Evolutionary conservation across 2,888 invertebrate genomes (phyloP).

Genomic region (Brachylomia viminalis): DNA sequence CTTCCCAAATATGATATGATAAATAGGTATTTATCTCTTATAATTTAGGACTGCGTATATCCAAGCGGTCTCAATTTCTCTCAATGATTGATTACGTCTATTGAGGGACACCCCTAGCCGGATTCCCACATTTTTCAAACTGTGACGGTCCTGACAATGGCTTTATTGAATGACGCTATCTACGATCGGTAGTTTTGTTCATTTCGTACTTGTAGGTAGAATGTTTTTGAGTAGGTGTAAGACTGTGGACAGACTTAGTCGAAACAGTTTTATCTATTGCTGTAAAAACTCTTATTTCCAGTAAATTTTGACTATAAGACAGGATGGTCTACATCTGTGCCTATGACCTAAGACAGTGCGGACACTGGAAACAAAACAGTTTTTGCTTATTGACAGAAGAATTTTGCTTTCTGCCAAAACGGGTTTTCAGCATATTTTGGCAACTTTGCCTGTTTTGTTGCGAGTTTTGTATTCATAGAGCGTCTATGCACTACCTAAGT

Average conservation of each 20-base stretch:
- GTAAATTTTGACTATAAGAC: neutral
- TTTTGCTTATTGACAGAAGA: neutral
- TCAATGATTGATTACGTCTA: slow-evolving; percentile 77
- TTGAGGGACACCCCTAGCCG: slow-evolving; percentile 67
- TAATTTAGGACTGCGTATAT: slow-evolving; percentile 65
- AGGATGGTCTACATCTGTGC: no score
- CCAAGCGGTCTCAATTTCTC: slow-evolving; percentile 77
- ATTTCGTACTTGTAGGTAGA: slow-evolving; percentile 62
- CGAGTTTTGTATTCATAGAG: neutral
- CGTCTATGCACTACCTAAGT: neutral
- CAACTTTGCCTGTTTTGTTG: neutral
- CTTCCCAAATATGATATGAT: slow-evolving; percentile 50
- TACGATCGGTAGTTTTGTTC: slow-evolving; percentile 73
- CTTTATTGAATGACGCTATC: slow-evolving; percentile 74
- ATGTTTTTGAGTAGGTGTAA: slow-evolving; percentile 29
- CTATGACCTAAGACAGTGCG: no score
- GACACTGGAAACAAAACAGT: neutral
- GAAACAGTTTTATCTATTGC: neutral
- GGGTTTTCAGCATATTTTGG: neutral
- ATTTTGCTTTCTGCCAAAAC: neutral
- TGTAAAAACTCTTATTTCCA: neutral
- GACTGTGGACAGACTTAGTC: neutral
- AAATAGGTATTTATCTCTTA: slow-evolving; percentile 58
- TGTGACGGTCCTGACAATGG: slow-evolving; percentile 73
- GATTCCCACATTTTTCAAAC: slow-evolving; percentile 78